These are phyloP conservation scores for Penaeus indicus DNA, from an alignment of 1,140 invertebrate species.

Conservation along the genomic window DNA sequence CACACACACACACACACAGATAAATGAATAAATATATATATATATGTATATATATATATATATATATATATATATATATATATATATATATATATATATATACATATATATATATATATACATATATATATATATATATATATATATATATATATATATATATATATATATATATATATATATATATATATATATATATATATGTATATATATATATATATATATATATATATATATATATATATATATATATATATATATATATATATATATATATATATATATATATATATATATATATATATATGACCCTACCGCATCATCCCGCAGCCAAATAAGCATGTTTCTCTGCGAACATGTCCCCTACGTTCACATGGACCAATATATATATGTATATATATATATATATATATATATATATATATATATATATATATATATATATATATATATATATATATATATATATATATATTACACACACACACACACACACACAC, in stretches of 20 bases:
- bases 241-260: not conserved
- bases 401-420: too few species aligned
- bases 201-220: not conserved
- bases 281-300: constrained; percentile 1
- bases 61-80: not conserved
- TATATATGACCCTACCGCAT: too few species aligned
- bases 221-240: not conserved
- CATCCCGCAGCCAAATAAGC: too few species aligned
- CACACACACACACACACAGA: too few species aligned
- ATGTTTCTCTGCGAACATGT: too few species aligned
- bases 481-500: too few species aligned
- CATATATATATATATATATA: not conserved
- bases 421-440: too few species aligned
- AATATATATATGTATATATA: too few species aligned
- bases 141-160: constrained; percentile 1
- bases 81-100: not conserved
- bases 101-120: not conserved
- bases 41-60: not conserved
- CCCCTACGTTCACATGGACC: too few species aligned
- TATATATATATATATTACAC: too few species aligned
- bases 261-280: constrained; percentile 5
- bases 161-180: not conserved
- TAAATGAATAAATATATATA: not conserved
- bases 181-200: not conserved
- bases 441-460: too few species aligned